These are phyloP conservation scores for Stichopus chloronotus DNA, from an alignment of 35 echinoderm and acorn worm genomes.

Conservation along the genomic window DNA sequence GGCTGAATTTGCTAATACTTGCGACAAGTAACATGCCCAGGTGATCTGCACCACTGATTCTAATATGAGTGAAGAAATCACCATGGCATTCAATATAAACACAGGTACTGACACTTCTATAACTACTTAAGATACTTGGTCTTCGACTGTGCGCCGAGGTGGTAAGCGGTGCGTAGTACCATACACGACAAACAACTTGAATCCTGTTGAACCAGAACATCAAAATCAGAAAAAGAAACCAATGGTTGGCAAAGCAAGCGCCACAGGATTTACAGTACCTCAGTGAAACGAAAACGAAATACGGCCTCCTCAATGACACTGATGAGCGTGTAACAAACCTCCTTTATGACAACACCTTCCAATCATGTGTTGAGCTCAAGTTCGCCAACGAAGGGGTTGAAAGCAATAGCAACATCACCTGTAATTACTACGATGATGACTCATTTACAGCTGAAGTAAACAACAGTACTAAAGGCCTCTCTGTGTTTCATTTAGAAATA, in stretches of 20 bases:
- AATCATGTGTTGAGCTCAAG: neutral
- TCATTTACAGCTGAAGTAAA: conserved; percentile 23
- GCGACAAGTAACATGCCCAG: neutral
- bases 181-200: neutral
- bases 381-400: neutral
- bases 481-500: conserved; percentile 19
- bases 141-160: conserved; percentile 1
- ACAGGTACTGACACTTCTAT: neutral
- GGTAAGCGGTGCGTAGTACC: neutral
- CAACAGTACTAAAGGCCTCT: conserved; percentile 18
- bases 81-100: neutral
- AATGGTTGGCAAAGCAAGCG: conserved; percentile 11
- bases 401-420: neutral
- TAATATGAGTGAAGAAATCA: too few species aligned
- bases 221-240: neutral
- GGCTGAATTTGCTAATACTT: neutral
- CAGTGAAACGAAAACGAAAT: conserved; percentile 9
- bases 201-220: neutral
- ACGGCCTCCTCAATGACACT: neutral
- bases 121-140: neutral
- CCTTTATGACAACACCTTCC: neutral
- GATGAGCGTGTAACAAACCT: neutral
- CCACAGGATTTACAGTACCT: conserved; percentile 11
- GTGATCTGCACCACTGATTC: neutral
- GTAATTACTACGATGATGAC: conserved; percentile 25